Evolutionary conservation across 2,888 invertebrate species (phyloP), one percentile per base, ranked within the genome.

Genomic region (Limnephilus lunatus): DNA sequence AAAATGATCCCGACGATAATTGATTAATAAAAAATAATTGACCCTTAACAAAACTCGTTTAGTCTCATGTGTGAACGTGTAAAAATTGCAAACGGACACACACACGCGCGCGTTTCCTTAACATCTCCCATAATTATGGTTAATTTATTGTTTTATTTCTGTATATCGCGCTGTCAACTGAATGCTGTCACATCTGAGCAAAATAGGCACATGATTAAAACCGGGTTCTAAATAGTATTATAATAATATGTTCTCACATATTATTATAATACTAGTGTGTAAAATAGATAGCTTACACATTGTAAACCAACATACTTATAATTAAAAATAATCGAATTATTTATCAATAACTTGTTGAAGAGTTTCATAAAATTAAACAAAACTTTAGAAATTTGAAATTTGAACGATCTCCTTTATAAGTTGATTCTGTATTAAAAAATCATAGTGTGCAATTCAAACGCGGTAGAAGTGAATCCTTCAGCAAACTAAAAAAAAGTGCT

Each of bases 1-100:
- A 91, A 91, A 91, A 88, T 88, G 88, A 48, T 82, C 82, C 80
- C 83, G 81, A 88, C 82, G 91, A 91, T 91, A 91, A 91, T 91
- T 91, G 91, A 91, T 91, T 88, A 88, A 91, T 91, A 91, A 91
- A 91, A 88, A 88, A 85, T 91, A 91, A 91, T 91, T 91, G 91
- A 85, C 31, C 82, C 88, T 88, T 39, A 48, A 53, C 81, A 89
- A 83, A 91, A 91, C 91, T 83, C 88, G 91, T 91, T 91, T 91
- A 83, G 88, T 91, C 82, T 83, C 48, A 91, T 81, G 81, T 68
- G 81, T 44, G 83, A 68, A 68, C 31, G 53, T 44, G 35, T 91
- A 91, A 81, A 91, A 44, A 91, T 81, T 35, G 44, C 39, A 80
- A 80, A 30, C 91, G 39, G n/a, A 86, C 39, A 81, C 81, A 89